Evolutionary conservation across 53 echinoderm and acorn worm species (phyloP), one percentile per base, ranked within the genome.

Genomic region (Echinarachnius parma): DNA sequence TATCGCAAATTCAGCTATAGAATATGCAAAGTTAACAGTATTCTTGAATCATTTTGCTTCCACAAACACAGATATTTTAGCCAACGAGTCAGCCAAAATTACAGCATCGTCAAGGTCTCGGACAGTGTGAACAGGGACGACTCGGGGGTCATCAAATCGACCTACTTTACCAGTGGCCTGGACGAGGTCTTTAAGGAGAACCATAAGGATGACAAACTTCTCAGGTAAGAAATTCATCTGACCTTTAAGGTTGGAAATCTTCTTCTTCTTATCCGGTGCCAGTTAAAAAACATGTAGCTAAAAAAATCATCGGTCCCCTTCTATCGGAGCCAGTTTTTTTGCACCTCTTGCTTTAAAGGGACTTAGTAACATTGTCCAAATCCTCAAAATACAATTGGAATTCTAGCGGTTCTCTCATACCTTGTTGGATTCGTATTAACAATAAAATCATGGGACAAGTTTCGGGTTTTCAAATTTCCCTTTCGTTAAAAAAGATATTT

Each of bases 101-200:
- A 81, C 3, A 92, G 91, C 29, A 87, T 86, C 0, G 82, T 98
- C 4, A 98, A 98, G 62, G 84, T 98, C 15, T 92, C 98, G 22
- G 98, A 98, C 44, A 92, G 88, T 69, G 98, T 98, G 27, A 80
- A 85, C 16, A 69, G 98, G 9, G 72, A 64, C 4, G 78, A 74
- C 33, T 49, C 60, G 19, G 79, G 62, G 0, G 83, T 91, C 10
- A 88, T 98, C 50, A 88, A 98, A 28, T 77, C 90, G 16, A 87
- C 91, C 16, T 59, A 82, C 9, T 92, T 88, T 53, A 92, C 88
- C 14, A 70, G 79, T 42, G 88, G 75, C 4, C 75, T 98, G 7
- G 88, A 98, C 28, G 61, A 91, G 28, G 76, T 88, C 21, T 98
- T 92, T 62, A 80, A 52, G 18, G 66, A 37, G 29, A 98, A 98